Evolutionary conservation across 2,888 invertebrate species (phyloP), one percentile per base, ranked within the genome.

Genomic region (Xiphydria camelus): DNA sequence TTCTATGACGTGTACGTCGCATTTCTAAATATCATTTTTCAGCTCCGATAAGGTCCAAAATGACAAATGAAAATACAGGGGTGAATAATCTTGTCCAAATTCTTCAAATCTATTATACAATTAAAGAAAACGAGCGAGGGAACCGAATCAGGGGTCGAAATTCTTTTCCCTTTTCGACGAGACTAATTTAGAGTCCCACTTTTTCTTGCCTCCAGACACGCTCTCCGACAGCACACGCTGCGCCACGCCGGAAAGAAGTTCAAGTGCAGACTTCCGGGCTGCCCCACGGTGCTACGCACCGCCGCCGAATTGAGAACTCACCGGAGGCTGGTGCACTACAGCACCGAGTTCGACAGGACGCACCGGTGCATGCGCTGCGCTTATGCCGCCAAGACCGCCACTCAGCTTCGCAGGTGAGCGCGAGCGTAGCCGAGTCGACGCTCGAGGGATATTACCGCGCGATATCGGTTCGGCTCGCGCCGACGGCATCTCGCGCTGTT

Each of bases 221-320:
- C 80, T 37, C 75, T 86, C 4, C 78, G 81, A 45, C 80, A 83
- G 55, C 86, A 87, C 68, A 80, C 80, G 76, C 69, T 78, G 37
- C 78, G 77, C 17, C 85, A 86, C 63, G 75, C 75, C 0, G 81
- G 80, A 5, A 82, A 81, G 62, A 72, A 76, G 41, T 81, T 77
- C 69, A 76, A 75, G 53, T 86, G 86, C 59, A 74, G 79, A 7
- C 64, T 78, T 49, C 73, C 78, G 21, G 80, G 79, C 19, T 86
- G 87, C 57, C 75, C 80, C 5, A 84, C 82, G 63, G 68, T 78
- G 4, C 82, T 82, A 0, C 75, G 83, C 20, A 83, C 79, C 33
- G 73, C 75, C 44, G 77, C 79, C 12, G 82, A 83, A 59, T 70
- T 86, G 10, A 79, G 77, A 39, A 67, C 68, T 31, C 87, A 87